A percentile compares a stretch with the other conserved stretches of the same genome.
These are phyloP conservation scores for Meloidogyne chitwoodi DNA, from an alignment of 1,140 invertebrate species.

Conservation along the genomic window DNA sequence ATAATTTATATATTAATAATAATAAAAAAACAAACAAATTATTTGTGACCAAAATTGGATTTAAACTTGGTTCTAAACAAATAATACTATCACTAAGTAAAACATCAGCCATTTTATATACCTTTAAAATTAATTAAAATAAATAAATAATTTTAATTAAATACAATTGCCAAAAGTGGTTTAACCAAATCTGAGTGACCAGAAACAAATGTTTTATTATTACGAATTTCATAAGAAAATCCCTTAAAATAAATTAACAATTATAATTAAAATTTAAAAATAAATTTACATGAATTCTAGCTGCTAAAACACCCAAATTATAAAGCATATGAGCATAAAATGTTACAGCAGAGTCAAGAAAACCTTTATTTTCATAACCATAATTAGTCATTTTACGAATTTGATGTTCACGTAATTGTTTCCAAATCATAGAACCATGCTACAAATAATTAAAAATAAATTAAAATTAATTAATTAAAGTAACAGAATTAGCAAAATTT, in stretches of 20 bases:
- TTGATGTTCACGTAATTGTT: conserved; percentile 34
- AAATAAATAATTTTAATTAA: not conserved
- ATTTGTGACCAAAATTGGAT: conserved; percentile 46
- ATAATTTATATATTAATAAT: too few species aligned
- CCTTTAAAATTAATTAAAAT: conserved; percentile 5
- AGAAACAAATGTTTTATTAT: conserved; percentile 34
- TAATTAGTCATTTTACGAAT: conserved; percentile 45
- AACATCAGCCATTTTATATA: conserved; percentile 40
- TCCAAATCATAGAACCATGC: conserved; percentile 40
- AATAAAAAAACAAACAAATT: conserved; percentile 31
- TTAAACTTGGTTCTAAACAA: conserved; percentile 42
- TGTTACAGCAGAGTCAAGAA: conserved; percentile 36
- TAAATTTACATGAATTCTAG: conserved; percentile 33
- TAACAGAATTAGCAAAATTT: conserved; percentile 45
- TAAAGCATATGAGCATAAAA: conserved; percentile 48
- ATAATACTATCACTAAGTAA: conserved; percentile 39
- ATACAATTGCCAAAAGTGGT: conserved; percentile 35
- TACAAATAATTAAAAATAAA: conserved; percentile 12
- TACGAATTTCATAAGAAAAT: conserved; percentile 33
- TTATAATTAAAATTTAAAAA: not conserved
- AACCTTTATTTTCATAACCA: conserved; percentile 42
- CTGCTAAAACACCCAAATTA: conserved; percentile 43
- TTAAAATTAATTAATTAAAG: not conserved
- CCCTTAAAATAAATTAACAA: conserved; percentile 24
- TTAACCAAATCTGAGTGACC: conserved; percentile 33